These are phyloP conservation scores for Rhinella marina DNA, from an alignment of 2,797 vertebrate species.

Conservation along the genomic window DNA sequence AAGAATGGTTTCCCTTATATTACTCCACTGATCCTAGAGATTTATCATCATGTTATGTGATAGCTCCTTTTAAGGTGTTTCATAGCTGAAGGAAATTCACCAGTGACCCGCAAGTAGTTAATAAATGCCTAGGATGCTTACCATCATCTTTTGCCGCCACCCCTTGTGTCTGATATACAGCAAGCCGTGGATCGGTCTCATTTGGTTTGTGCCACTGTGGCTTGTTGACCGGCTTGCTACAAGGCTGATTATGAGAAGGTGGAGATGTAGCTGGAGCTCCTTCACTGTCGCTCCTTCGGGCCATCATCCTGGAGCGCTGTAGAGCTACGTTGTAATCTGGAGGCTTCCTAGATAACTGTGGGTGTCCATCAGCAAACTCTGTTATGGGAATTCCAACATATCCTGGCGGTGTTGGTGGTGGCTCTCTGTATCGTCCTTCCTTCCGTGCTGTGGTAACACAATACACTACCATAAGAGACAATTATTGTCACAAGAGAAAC, in stretches of 20 bases:
- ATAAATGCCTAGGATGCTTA: constrained; percentile 65
- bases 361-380: constrained; percentile 85
- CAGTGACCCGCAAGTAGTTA: neutral
- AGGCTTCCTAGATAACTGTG: constrained; percentile 85
- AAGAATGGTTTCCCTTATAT: too few relatives aligned
- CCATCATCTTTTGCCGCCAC: constrained; percentile 85
- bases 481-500: constrained; percentile 61
- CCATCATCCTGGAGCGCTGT: constrained; percentile 95
- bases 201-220: constrained; percentile 81
- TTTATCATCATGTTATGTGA: too few relatives aligned
- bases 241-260: constrained; percentile 71
- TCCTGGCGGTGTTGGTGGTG: constrained; percentile 94
- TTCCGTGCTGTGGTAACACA: constrained; percentile 82
- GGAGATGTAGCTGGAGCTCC: constrained; percentile 66
- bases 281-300: constrained; percentile 83
- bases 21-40: too few relatives aligned
- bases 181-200: constrained; percentile 78
- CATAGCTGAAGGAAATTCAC: neutral
- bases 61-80: neutral
- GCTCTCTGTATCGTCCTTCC: constrained; percentile 92
- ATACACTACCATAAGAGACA: constrained; percentile 57
- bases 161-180: constrained; percentile 81
- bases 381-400: constrained; percentile 94
- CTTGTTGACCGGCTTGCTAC: constrained; percentile 72
- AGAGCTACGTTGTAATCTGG: constrained; percentile 96